Evolutionary conservation across 2,113 vertebrate species (phyloP), one percentile per base, ranked within the genome.

Genomic region (Tor tambroides): DNA sequence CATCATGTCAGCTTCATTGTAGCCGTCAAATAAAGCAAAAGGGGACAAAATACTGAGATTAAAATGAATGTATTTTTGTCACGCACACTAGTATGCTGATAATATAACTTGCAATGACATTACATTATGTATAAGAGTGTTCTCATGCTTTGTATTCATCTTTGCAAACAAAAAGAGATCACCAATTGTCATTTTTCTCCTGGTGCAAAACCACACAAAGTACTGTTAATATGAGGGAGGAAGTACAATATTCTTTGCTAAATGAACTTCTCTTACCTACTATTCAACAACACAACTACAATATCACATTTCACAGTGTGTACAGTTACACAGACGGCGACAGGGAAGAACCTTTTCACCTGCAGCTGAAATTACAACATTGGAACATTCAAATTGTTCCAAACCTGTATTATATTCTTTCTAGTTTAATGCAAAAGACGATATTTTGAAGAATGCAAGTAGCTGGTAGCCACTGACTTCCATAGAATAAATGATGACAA

Each of bases 221-320:
- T 43, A 7, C 38, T 74, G 23, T n/a, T 41, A 23, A 43, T 26
- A 43, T 15, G 38, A 0, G 23, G 38, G 72, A 43, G 72, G 72
- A 75, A 75, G 38, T 46, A 43, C 38, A 75, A 46, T 75, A n/a
- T 43, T 17, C 12, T 75, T 75, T 46, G 6, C 41, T 26, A 26
- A 75, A 75, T 43, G 1, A 43, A 74, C 35, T 43, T 14, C 2
- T 17, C 12, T 75, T 23, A 2, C 38, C 38, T 75, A 0, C 38
- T 14, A 26, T 75, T 75, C 21, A 46, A 46, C 38, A 75, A n/a
- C 72, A 75, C 38, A 26, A 46, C 6, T 75, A 46, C 23, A 5
- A 26, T 43, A 75, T 75, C 72, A 75, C n/a, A 46, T 75, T 75
- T 75, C 72, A 75, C 38, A 75, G 23, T 46, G 72, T 26, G 12